A percentile compares a stretch with the other conserved stretches of the same genome.
Evolutionary conservation across 2,888 invertebrate genomes (phyloP).

Genomic region (Hydroisotoma schaefferi): DNA sequence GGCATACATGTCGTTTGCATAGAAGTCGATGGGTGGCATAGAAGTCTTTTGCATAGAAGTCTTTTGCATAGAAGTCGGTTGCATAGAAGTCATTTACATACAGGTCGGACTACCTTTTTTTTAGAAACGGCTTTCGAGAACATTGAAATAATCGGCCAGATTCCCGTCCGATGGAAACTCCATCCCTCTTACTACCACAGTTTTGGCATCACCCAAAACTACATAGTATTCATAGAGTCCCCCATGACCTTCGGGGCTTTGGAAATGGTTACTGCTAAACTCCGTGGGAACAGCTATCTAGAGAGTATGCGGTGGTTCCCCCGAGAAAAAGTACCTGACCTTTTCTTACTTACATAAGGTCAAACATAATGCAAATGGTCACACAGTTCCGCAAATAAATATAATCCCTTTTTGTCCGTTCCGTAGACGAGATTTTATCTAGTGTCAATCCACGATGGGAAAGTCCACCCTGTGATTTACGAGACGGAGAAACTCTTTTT

Average conservation of each 20-base stretch:
- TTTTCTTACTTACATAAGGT: slow-evolving; percentile 2
- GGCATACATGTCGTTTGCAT: too few species aligned
- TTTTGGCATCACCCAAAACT: slow-evolving; percentile 58
- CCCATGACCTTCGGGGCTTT: slow-evolving; percentile 53
- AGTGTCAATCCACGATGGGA: slow-evolving; percentile 52
- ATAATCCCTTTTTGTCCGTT: slow-evolving; percentile 2
- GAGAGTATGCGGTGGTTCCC: slow-evolving; percentile 54
- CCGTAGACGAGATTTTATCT: slow-evolving; percentile 52
- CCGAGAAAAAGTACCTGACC: slow-evolving; percentile 51
- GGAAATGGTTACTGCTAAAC: slow-evolving; percentile 51
- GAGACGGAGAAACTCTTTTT: slow-evolving; percentile 54
- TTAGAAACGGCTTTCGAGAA: slow-evolving; percentile 47
- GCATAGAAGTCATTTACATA: too few species aligned
- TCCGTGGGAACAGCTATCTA: slow-evolving; percentile 49
- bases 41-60: too few species aligned
- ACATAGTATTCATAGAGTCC: slow-evolving; percentile 57
- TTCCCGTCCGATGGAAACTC: slow-evolving; percentile 51
- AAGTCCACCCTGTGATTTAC: slow-evolving; percentile 51
- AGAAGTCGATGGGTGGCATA: too few species aligned
- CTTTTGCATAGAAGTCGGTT: too few species aligned
- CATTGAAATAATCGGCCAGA: slow-evolving; percentile 50
- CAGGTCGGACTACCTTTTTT: too few species aligned
- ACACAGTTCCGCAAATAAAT: background rate
- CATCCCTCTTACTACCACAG: slow-evolving; percentile 56
- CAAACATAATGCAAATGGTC: too few species aligned